Evolutionary conservation across 2,888 invertebrate species (phyloP), one percentile per base, ranked within the genome.

Genomic region (Zele albiditarsus): DNA sequence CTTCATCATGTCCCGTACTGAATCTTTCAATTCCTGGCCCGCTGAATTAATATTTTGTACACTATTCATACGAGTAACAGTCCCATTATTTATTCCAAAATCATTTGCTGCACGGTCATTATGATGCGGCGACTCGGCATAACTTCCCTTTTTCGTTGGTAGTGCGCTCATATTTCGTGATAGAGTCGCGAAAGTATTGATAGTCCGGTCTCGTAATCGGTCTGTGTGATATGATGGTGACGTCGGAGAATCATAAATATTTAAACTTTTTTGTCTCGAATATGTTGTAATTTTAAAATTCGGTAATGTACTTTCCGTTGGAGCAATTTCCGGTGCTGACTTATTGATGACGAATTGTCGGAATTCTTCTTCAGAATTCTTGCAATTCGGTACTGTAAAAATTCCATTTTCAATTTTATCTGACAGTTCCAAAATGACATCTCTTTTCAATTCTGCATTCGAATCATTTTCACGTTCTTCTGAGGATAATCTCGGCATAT

Each of bases 251-350:
- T 78, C 74, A 67, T 86, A 89, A 60, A 89, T 88, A 57, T 88
- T 85, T n/a, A 87, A 57, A 67, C 79, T 85, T 71, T 87, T 88
- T 58, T 83, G 86, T 14, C 83, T 81, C 14, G 85, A 78, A 58
- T 89, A 89, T 0, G 89, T 89, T 0, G 89, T 88, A 20, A 89
- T 88, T 2, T 84, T 88, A 70, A 89, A 89, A 73, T 89, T 89
- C 0, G 88, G 83, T 58, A 89, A 53, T 0, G 87, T 86, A 38
- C 87, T 89, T 58, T 88, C 87, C 0, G 85, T 79, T 0, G 89
- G 87, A 0, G 88, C 88, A 5, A 88, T 80, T 73, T 82, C 83
- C 0, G 84, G 84, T 0, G 84, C 79, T 2, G 83, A 81, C 4
- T 77, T 74, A 3, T 75, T 74, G 3, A 58, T 62, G 10, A 75